A percentile compares a stretch with the other conserved stretches of the same genome.
phyloP scores from a whole-genome alignment of 2,888 invertebrate species.

The Ophion ventricosus region DNA sequence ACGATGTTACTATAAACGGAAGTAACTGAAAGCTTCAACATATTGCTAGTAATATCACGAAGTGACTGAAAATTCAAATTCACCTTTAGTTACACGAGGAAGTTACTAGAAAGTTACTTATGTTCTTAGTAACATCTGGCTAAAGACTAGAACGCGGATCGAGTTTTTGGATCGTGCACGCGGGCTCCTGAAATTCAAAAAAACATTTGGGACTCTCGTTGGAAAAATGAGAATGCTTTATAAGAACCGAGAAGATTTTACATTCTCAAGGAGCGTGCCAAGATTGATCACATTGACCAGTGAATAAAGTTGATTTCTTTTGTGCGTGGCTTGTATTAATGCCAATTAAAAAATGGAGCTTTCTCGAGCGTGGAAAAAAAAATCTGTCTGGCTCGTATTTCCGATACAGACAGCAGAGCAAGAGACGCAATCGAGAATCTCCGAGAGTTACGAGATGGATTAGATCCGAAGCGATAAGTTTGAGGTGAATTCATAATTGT shows the following conservation, averaged over 20 bases:
- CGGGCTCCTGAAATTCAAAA: no score
- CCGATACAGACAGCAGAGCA: constrained; percentile 11
- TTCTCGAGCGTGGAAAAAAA: constrained; percentile 29
- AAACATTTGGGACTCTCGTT: not conserved
- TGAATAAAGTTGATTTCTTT: constrained; percentile 39
- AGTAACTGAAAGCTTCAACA: no score
- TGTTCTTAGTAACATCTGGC: no score
- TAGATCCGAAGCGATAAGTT: constrained; percentile 30
- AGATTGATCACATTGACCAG: constrained; percentile 60
- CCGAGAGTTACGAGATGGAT: constrained; percentile 24
- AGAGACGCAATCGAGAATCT: constrained; percentile 21
- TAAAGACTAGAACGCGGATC: no score
- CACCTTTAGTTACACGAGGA: no score
- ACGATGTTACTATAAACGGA: no score
- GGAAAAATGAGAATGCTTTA: not conserved
- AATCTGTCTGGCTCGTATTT: not conserved
- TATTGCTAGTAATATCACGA: no score
- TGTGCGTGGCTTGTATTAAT: constrained; percentile 43
- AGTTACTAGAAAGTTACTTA: no score
- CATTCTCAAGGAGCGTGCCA: constrained; percentile 60
- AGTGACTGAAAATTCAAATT: no score
- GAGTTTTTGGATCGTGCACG: no score
- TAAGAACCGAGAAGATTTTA: constrained; percentile 1
- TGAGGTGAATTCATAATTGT: constrained; percentile 49
- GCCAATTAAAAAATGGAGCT: constrained; percentile 2